These are phyloP conservation scores for Albula goreensis DNA, from an alignment of 2,113 vertebrate species.

Conservation along the genomic window DNA sequence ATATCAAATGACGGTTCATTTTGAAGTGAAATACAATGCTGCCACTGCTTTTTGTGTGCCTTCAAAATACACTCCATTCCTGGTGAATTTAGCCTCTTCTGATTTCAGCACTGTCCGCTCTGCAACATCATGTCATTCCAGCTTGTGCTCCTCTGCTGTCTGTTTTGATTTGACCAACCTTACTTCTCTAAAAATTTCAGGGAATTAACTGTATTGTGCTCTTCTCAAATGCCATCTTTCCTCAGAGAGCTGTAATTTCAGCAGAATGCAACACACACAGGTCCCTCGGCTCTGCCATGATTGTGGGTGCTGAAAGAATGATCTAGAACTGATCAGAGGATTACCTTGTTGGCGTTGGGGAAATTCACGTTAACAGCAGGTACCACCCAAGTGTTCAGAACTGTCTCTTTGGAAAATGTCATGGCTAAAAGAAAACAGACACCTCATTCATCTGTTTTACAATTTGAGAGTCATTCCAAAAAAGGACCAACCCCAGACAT, in stretches of 20 bases:
- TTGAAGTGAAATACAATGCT: neutral
- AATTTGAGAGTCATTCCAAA: no score
- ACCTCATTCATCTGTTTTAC: no score
- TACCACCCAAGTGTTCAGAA: no score
- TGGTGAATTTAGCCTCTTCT: neutral
- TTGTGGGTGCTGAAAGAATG: neutral
- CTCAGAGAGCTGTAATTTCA: neutral
- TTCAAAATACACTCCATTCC: neutral
- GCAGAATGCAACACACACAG: neutral
- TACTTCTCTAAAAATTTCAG: neutral
- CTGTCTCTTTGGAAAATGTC: no score
- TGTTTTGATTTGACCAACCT: neutral
- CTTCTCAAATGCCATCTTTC: conserved; percentile 3
- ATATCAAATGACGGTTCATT: neutral
- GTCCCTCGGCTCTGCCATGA: neutral
- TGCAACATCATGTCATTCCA: neutral
- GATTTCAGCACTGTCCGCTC: neutral
- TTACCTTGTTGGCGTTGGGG: neutral
- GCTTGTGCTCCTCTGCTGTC: neutral
- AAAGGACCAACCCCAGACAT: no score
- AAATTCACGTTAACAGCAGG: no score
- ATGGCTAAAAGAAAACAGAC: no score
- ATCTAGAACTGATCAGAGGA: neutral
- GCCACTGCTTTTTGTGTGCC: neutral
- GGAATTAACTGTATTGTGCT: neutral